phyloP scores from a whole-genome alignment of 2,113 vertebrate genomes.

The Anser cygnoides region DNA sequence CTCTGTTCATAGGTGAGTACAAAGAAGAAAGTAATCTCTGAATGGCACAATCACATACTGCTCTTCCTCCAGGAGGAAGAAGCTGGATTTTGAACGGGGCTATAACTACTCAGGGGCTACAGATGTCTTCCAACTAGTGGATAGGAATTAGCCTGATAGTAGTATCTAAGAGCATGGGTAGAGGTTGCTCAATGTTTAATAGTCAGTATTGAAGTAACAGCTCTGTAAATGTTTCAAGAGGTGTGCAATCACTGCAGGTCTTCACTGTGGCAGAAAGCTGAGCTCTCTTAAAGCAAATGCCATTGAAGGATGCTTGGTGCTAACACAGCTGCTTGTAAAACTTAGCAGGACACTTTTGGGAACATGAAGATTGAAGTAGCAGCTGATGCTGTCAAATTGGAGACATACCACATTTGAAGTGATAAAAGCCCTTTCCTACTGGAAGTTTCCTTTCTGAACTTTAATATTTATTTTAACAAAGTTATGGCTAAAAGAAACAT shows the following conservation, averaged over 20 bases:
- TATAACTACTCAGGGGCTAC: not conserved
- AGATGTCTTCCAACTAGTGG: not conserved
- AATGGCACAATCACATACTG: accelerated
- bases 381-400: not conserved
- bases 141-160: not conserved
- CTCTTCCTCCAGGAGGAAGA: not conserved
- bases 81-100: not conserved
- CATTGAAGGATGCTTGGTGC: not conserved
- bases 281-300: not conserved
- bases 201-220: not conserved
- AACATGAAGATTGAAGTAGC: not conserved
- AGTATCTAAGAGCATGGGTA: not conserved
- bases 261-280: not conserved
- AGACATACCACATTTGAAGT: not conserved
- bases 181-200: not conserved
- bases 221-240: not conserved
- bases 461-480: not conserved
- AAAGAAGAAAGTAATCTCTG: not conserved
- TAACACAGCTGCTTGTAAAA: constrained; percentile 4
- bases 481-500: not conserved
- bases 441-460: not conserved
- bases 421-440: not conserved
- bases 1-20: not conserved
- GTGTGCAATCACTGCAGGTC: not conserved
- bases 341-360: not conserved